A percentile compares a stretch with the other conserved stretches of the same genome.
Evolutionary conservation across 2,797 vertebrate species (phyloP).

Genomic region (Acipenser oxyrinchus): DNA sequence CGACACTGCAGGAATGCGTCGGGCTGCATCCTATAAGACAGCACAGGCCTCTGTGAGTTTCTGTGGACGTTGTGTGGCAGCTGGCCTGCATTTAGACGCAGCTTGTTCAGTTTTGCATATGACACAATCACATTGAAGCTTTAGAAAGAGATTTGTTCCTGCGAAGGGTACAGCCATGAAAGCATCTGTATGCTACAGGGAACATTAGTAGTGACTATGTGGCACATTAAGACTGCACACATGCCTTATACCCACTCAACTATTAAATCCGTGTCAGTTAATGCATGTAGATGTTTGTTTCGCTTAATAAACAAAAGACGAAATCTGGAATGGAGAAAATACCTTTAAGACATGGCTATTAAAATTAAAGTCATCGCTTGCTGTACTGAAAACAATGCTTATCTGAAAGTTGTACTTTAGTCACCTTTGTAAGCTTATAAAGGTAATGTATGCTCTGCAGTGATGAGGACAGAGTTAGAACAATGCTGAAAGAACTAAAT

Average conservation of each 20-base stretch:
- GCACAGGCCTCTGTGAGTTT: too few relatives aligned
- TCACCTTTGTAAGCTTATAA: background rate
- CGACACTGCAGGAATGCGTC: too few relatives aligned
- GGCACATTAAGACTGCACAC: conserved; percentile 5
- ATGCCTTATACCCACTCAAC: conserved; percentile 3
- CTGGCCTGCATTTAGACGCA: too few relatives aligned
- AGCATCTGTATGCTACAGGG: conserved; percentile 1
- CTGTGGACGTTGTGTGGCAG: too few relatives aligned
- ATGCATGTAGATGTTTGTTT: conserved; percentile 13
- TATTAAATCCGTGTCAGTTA: conserved; percentile 5
- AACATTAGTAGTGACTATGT: conserved; percentile 7
- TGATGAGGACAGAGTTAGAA: too few relatives aligned
- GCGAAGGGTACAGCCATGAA: background rate
- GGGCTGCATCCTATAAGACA: too few relatives aligned
- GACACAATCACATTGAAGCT: too few relatives aligned
- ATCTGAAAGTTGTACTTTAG: conserved; percentile 8
- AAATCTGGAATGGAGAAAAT: conserved; percentile 1
- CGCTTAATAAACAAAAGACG: conserved; percentile 7
- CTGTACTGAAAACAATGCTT: background rate
- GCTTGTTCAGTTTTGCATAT: too few relatives aligned
- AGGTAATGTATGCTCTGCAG: background rate
- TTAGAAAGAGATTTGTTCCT: too few relatives aligned
- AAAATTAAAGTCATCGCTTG: background rate
- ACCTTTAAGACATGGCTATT: background rate
- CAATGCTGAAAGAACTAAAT: too few relatives aligned